Base-by-base conservation (phyloP, 1,140 invertebrate genomes). In the Onthophagus taurus region DNA sequence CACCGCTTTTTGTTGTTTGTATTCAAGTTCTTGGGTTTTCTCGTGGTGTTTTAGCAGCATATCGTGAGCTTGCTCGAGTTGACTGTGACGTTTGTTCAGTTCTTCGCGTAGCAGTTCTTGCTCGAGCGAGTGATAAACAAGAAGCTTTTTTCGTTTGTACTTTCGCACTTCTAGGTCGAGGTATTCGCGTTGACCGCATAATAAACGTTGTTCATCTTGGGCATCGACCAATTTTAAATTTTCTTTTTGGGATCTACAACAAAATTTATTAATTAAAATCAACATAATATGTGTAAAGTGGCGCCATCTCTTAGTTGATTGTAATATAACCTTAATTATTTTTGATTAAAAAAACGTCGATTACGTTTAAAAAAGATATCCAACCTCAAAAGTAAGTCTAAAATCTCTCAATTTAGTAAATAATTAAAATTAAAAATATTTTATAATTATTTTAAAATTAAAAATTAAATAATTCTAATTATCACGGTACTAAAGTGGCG, bases 11-110 rank as follows among this genome's bases (percentile, higher is more conserved):
- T 97, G 89, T 64, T 98, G 94, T 48, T 85, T 71, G 65, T 92
- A 93, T 64, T 98, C 95, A 36, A 98, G 68, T 60, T 98, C 92
- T 65, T 95, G 89, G 18, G 93, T 97, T 61, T 90, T 86, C 61
- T 97, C 92, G 66, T 98, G 94, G 69, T 99, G 95, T 43, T 90
- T 77, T 29, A 96, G 65, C 26, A 98, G 69, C 86, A 97, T 96
- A n/a, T 77, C 69, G 65, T 98, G 95, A 20, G 93, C 91, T 64
- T 90, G 85, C 61, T 97, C 92, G 45, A 97, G 63, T 59, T 98
- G 95, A 35, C 87, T 81, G 66, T 96, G 89, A 35, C 92, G 77
- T 67, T 94, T 94, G 63, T 86, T 90, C 51, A 97, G 70, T 71
- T 98, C 94, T 72, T 97, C 93, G 52, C 86, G 70, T 26, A 96